These are phyloP conservation scores for Vidua chalybeata DNA, from an alignment of 2,113 vertebrate genomes.

Conservation along the genomic window DNA sequence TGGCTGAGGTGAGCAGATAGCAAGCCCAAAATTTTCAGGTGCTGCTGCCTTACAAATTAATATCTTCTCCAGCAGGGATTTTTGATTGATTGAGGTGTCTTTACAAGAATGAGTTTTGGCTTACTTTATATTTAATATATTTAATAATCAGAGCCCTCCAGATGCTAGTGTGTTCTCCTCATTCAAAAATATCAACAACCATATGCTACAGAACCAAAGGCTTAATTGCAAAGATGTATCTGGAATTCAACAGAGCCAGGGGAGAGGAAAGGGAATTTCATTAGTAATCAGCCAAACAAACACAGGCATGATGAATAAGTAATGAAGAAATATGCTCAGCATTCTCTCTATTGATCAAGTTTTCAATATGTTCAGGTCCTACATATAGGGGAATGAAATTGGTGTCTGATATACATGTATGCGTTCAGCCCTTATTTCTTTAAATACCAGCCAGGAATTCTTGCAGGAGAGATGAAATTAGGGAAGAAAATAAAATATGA, in stretches of 20 bases:
- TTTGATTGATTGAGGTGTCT: neutral
- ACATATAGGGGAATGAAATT: neutral
- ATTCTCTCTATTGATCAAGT: neutral
- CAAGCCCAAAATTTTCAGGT: neutral
- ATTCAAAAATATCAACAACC: constrained; percentile 12
- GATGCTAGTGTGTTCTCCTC: constrained; percentile 28
- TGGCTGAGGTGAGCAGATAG: neutral
- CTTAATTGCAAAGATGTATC: constrained; percentile 35
- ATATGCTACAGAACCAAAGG: constrained; percentile 46
- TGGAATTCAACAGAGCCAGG: neutral
- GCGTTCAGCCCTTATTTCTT: neutral
- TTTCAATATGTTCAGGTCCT: neutral
- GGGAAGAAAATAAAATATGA: neutral
- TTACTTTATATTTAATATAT: constrained; percentile 13
- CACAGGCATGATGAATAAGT: neutral
- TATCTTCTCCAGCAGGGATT: neutral
- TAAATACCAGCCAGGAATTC: neutral
- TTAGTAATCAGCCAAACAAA: neutral
- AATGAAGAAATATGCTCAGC: neutral
- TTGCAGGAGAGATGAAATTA: neutral
- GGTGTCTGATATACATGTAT: fast-evolving
- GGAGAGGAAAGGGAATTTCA: neutral
- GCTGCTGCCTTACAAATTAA: neutral
- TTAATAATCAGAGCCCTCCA: constrained; percentile 63
- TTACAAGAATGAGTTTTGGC: neutral